phyloP scores from a whole-genome alignment of 2,888 invertebrate species.

The Candidula unifasciata region DNA sequence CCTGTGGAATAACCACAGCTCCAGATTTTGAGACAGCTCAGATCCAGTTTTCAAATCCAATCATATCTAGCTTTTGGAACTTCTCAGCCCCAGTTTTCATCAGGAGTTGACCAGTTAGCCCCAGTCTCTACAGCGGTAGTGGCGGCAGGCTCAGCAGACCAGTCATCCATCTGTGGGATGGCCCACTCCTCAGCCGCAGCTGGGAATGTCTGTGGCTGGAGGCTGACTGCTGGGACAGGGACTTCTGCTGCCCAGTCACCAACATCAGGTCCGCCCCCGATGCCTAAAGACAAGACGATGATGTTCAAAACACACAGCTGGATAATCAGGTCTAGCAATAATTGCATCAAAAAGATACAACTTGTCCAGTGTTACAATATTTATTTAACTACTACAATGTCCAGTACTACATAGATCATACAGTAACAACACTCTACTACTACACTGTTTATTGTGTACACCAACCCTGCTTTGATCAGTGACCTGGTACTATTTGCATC shows the following conservation, averaged over 20 bases:
- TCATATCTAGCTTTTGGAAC: too few relatives aligned
- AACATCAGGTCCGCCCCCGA: slow-evolving; percentile 60
- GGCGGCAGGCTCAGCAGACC: slow-evolving; percentile 66
- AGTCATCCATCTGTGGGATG: slow-evolving; percentile 64
- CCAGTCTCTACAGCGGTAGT: slow-evolving; percentile 56
- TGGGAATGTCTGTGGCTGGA: slow-evolving; percentile 45
- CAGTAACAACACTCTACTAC: too few relatives aligned
- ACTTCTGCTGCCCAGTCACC: slow-evolving; percentile 74
- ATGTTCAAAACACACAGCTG: not conserved
- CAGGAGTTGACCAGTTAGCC: slow-evolving; percentile 60
- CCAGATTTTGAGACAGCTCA: too few relatives aligned
- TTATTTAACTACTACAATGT: too few relatives aligned
- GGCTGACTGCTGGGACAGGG: slow-evolving; percentile 58
- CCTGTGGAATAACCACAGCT: too few relatives aligned
- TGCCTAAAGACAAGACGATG: slow-evolving; percentile 13
- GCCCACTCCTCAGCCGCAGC: slow-evolving; percentile 57
- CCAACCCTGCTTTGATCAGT: too few relatives aligned
- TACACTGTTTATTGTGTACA: too few relatives aligned
- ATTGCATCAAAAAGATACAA: too few relatives aligned
- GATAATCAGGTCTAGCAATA: too few relatives aligned
- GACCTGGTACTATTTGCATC: too few relatives aligned
- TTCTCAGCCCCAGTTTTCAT: slow-evolving; percentile 69
- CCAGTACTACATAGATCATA: too few relatives aligned
- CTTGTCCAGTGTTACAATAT: too few relatives aligned
- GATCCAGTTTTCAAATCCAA: not conserved